These are phyloP conservation scores for Squalus acanthias DNA, from an alignment of 2,797 vertebrate species.

Conservation along the genomic window DNA sequence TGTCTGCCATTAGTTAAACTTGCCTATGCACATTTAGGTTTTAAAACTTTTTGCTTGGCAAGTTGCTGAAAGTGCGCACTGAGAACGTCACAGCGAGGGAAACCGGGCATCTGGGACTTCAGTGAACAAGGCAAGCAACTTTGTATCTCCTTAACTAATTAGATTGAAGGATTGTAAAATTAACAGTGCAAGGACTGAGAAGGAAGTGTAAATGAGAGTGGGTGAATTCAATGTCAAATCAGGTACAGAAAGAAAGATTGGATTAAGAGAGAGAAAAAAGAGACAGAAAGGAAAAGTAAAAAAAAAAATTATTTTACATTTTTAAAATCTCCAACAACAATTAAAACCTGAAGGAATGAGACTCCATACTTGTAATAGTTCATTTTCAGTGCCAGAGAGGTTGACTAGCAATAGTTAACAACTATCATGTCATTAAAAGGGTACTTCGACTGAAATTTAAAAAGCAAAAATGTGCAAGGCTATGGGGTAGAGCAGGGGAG, in stretches of 20 bases:
- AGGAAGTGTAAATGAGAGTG: neutral
- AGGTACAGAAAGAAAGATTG: neutral
- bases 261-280: neutral
- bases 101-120: neutral
- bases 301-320: neutral
- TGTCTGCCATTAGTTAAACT: neutral
- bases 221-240: neutral
- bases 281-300: neutral
- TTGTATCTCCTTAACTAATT: neutral
- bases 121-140: neutral
- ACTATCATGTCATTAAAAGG: neutral
- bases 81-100: neutral
- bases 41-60: neutral
- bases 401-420: neutral
- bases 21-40: neutral
- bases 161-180: neutral
- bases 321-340: neutral
- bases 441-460: neutral
- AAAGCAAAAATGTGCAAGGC: neutral
- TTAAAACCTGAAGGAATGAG: neutral
- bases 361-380: neutral
- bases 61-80: neutral
- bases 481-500: neutral
- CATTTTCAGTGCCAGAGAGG: neutral
- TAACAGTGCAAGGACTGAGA: neutral